These are phyloP conservation scores for Dasypus novemcinctus DNA, from an alignment of 2,113 vertebrate genomes.

Conservation along the genomic window DNA sequence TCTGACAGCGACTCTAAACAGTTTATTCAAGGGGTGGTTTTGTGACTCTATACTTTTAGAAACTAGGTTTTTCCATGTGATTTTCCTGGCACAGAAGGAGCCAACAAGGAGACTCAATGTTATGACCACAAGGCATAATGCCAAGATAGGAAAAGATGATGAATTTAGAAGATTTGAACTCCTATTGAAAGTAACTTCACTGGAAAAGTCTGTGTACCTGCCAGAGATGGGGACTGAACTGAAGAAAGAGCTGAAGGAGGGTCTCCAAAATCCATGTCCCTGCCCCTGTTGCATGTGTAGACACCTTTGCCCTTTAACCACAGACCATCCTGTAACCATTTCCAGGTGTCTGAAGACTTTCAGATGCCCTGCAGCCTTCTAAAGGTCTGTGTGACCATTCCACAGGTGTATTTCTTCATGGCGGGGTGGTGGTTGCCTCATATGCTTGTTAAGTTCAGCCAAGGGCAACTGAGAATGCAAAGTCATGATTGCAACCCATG, in stretches of 20 bases:
- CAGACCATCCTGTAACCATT: background rate
- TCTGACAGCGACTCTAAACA: background rate
- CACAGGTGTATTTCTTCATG: background rate
- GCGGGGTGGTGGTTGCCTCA: background rate
- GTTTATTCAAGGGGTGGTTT: background rate
- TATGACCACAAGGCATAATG: background rate
- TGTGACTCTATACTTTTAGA: background rate
- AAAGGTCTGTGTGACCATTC: background rate
- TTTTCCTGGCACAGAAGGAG: background rate
- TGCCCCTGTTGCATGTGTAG: background rate
- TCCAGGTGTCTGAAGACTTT: background rate
- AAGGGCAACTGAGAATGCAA: background rate
- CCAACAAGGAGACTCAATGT: background rate
- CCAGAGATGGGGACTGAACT: too few relatives aligned
- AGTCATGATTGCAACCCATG: background rate
- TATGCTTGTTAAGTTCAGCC: background rate
- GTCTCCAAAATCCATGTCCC: background rate
- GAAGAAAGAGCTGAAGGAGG: background rate
- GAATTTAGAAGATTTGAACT: background rate
- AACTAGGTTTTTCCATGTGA: background rate
- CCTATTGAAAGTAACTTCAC: background rate
- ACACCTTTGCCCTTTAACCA: background rate
- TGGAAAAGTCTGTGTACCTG: background rate
- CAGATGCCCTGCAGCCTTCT: background rate
- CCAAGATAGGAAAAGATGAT: background rate